These are phyloP conservation scores for Lymantria dispar DNA, from an alignment of 2,888 invertebrate genomes.

Conservation along the genomic window DNA sequence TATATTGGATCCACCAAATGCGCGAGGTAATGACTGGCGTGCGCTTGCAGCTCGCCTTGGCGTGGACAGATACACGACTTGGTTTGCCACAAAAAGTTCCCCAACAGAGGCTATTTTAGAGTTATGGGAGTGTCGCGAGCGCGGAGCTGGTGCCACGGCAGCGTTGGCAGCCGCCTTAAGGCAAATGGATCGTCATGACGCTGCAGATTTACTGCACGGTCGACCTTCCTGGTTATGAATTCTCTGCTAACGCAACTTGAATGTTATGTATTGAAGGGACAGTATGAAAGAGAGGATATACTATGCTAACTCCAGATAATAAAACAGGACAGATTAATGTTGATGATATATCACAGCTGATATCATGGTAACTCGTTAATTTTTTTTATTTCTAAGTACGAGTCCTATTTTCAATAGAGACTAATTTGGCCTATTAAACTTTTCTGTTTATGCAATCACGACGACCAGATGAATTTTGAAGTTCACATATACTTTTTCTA, in stretches of 20 bases:
- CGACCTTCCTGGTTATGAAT: conserved; percentile 78
- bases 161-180: conserved; percentile 83
- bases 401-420: too few species aligned
- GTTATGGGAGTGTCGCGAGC: conserved; percentile 96
- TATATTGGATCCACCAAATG: conserved; percentile 95
- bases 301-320: too few species aligned
- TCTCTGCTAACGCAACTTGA: neutral
- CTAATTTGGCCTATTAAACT: too few species aligned
- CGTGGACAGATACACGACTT: conserved; percentile 97
- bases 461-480: neutral
- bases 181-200: conserved; percentile 73
- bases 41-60: conserved; percentile 95
- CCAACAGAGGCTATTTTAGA: conserved; percentile 98
- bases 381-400: too few species aligned
- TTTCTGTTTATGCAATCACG: neutral
- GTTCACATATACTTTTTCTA: neutral
- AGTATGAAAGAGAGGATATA: too few species aligned
- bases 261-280: neutral
- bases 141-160: conserved; percentile 90
- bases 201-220: conserved; percentile 70
- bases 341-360: too few species aligned
- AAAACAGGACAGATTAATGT: too few species aligned
- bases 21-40: conserved; percentile 97
- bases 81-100: conserved; percentile 97
- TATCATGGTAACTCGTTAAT: too few species aligned